Base-by-base conservation (phyloP, 2,113 vertebrate species). In the Python bivittatus region DNA sequence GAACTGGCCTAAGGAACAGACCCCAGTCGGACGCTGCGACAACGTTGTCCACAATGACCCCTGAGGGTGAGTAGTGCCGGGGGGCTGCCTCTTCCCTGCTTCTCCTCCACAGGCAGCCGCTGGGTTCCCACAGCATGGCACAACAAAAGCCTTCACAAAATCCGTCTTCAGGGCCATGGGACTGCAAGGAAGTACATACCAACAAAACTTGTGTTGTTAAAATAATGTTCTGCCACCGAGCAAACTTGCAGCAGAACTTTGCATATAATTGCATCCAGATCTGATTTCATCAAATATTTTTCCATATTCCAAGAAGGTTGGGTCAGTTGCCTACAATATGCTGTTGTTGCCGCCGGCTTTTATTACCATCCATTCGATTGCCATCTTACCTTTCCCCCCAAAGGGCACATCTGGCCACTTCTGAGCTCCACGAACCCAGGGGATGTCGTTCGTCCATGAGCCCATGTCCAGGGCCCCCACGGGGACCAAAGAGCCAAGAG, bases 261-360 rank as follows among this genome's bases (percentile, higher is more conserved):
- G 3, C 17, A 33, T n/a, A 23, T 15, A 0, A 4, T 48, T 33
- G 8, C 56, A 17, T 44, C 1, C 0, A 0, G 4, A 90, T 90
- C 84, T 6, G 1, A 0, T 0, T 54, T 20, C 68, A 1, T 33
- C 0, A 1, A 54, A 52, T 84, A 88, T 0, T 0, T 84, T 83
- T 42, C 0, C 6, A 0, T 90, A 52, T 1, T n/a, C 3, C 0
- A 10, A 79, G 72, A 38, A 79, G 33, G 9, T 15, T 9, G 0
- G 2, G 17, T 0, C 6, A 79, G 17, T 79, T 38, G 33, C 20
- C 7, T 38, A 79, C 9, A 42, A 38, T 79, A 72, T 0, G 0
- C n/a, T 33, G 11, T n/a, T 68, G 64, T 6, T 5, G 6, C 3
- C 64, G 33, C 13, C 38, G 72, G 72, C 17, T 79, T 22, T 79